Conservation (phyloP, 2,888 invertebrate genomes). For the Conchocele bisecta region DNA sequence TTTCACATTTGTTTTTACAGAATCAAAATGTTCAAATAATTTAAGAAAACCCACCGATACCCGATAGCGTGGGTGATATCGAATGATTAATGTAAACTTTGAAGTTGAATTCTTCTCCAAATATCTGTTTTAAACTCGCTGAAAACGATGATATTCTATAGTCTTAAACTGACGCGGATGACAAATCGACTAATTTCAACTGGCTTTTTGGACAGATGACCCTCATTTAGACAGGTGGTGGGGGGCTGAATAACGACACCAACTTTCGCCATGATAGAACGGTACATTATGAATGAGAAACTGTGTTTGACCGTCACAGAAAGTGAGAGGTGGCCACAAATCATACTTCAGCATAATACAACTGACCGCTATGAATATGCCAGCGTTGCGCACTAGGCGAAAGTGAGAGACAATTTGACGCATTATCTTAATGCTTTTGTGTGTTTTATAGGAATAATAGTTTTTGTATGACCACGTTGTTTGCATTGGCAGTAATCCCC, state of each 20-base stretch:
- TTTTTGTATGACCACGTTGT: too few relatives aligned
- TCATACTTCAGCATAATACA: conserved; percentile 11
- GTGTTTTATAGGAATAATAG: too few relatives aligned
- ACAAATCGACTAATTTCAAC: conserved; percentile 15
- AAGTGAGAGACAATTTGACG: too few relatives aligned
- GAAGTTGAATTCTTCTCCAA: too few relatives aligned
- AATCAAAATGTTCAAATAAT: conserved; percentile 15
- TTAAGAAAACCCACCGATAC: conserved; percentile 10
- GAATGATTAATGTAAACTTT: conserved; percentile 11
- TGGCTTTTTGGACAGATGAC: conserved; percentile 21
- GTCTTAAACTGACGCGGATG: conserved; percentile 1
- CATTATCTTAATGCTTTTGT: too few relatives aligned
- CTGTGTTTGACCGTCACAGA: conserved; percentile 3
- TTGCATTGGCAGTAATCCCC: too few relatives aligned
- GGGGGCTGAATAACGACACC: too few relatives aligned
- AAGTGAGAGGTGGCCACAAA: conserved; percentile 33
- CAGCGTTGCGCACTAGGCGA: too few relatives aligned
- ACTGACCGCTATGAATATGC: conserved; percentile 19
- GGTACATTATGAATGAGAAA: background rate
- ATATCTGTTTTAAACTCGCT: too few relatives aligned
- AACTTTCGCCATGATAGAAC: too few relatives aligned
- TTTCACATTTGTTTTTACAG: conserved; percentile 5
- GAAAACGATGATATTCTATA: conserved; percentile 14
- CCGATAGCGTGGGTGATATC: conserved; percentile 1
- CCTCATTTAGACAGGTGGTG: conserved; percentile 47